Evolutionary conservation across 2,797 vertebrate species (phyloP), one percentile per base, ranked within the genome.

Genomic region (Monodelphis domestica): DNA sequence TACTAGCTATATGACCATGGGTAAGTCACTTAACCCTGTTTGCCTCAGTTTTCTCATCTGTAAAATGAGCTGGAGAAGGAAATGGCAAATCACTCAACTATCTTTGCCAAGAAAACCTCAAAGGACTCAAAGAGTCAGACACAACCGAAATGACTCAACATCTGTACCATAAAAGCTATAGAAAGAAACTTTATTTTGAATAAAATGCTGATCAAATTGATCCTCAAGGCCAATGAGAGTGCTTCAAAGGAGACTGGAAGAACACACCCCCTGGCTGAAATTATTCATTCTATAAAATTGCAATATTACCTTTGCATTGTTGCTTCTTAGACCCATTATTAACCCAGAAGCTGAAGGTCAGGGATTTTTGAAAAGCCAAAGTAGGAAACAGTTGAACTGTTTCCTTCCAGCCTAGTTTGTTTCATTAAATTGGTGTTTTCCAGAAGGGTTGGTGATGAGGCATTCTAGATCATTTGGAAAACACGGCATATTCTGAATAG

Each of bases 181-280:
- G 70, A 84, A 50, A 84, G 70, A 84, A 84, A 84, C 84, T 84
- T 84, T 84, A 45, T 84, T 70, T 84, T 84, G 38, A 84, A 14
- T 26, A 84, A 26, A 84, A 84, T 55, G 30, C n/a, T 51, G 29
- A 91, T 84, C 88, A 93, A 56, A 94, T 54, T 78, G 70, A 90
- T 30, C 87, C 33, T 51, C 29, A 29, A 93, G 90, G 24, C 30
- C 29, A 96, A 70, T 91, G 90, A 78, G 92, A 91, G 88, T 50
- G 88, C 50, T 91, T 50, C 78, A 30, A 45, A 63, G 63, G 54
- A 88, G 12, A 9, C 2, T 59, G 21, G 26, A 96, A 89, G 54
- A 88, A 21, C 33, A 91, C 45, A 78, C 10, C 88, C 38, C 21
- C 15, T 87, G 57, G 28, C 53, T 91, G 52, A 59, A 57, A 54